Base-by-base conservation (phyloP, 2,113 vertebrate species). In the Colinus virginianus region DNA sequence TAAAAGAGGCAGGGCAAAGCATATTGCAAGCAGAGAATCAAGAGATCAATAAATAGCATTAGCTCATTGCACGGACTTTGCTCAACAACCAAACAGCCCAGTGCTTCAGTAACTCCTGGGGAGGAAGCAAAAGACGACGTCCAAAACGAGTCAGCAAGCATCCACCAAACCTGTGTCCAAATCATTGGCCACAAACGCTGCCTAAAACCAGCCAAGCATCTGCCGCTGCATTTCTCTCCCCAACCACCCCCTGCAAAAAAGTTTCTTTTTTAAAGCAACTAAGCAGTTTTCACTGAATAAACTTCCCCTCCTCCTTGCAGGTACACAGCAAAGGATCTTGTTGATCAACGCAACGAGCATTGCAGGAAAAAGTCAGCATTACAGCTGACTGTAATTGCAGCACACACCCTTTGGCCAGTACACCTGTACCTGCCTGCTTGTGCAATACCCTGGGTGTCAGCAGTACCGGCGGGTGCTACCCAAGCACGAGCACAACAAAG, bases 361-460 rank as follows among this genome's bases (percentile, higher is more conserved):
- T 1, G 14, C 93, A 78, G 23, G 45, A 38, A 75, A 91, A 88
- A 34, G 51, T 30, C 13, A 80, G 79, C 55, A 46, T 64, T 84
- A 72, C 88, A 91, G 38, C 25, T 0, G 1, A 26, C 25, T 55
- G 10, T 40, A 36, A 85, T 55, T 25, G 32, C 0, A 0, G 26
- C 85, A 42, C 93, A 86, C 96, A 42, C 90, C 94, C 90, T 84
- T 78, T 58, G 79, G 15, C 51, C 76, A 43, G 36, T 34, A 51
- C 77, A 96, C 91, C 90, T 93, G 82, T 61, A 87, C 91, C 78
- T 5, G 30, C 70, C 53, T 20, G 0, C 79, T 96, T 94, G 87
- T 88, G 95, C 93, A 96, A 96, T 36, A 78, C 0, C 25, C 59
- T 1, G 30, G 53, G 74, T 0, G 40, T 90, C 90, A 92, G 56